Conservation (phyloP, 2,797 vertebrate species). For the Clamator glandarius region DNA sequence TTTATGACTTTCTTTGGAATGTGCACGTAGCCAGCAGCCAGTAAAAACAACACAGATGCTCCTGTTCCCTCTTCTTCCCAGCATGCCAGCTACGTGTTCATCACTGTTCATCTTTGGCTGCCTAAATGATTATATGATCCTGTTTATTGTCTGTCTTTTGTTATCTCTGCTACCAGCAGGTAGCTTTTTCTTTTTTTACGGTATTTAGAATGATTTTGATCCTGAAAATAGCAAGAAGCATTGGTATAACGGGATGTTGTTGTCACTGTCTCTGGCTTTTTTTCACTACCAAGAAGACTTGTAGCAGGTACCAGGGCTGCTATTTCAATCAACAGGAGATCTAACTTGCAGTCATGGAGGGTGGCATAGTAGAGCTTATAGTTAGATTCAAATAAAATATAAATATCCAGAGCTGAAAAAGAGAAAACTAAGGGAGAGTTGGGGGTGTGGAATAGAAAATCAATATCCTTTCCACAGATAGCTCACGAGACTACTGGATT, state of each 20-base stretch:
- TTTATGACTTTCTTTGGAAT: neutral
- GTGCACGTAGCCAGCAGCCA: neutral
- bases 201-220: neutral
- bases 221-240: neutral
- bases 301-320: neutral
- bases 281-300: neutral
- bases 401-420: neutral
- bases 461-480: neutral
- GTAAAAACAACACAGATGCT: neutral
- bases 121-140: neutral
- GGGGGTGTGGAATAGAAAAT: too few relatives aligned
- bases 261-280: neutral
- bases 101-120: neutral
- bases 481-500: neutral
- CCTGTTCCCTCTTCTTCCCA: neutral
- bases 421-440: neutral
- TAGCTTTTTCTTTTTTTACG: neutral
- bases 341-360: neutral
- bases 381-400: neutral
- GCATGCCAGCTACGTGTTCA: neutral
- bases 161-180: neutral
- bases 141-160: neutral
- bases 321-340: neutral
- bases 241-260: neutral
- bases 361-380: neutral